phyloP scores from a whole-genome alignment of 2,888 invertebrate species.

The Drosophila falleni region DNA sequence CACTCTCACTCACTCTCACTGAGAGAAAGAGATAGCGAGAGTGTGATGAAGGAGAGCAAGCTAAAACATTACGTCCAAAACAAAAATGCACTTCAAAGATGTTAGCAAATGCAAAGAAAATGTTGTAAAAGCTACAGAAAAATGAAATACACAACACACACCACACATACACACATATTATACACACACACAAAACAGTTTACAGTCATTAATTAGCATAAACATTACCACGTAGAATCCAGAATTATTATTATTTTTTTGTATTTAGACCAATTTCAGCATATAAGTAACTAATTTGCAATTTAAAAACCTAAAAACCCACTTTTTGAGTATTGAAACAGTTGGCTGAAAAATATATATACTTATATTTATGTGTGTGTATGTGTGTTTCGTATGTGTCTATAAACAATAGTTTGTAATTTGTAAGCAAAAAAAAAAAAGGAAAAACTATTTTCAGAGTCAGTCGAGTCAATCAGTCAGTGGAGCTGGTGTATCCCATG shows the following conservation, averaged over 20 bases:
- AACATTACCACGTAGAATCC: neutral
- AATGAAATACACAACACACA: constrained; percentile 18
- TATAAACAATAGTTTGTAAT: constrained; percentile 13
- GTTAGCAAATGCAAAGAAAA: constrained; percentile 6
- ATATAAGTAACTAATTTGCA: neutral
- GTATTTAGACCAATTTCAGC: neutral
- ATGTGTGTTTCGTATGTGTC: constrained; percentile 4
- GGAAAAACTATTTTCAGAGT: constrained; percentile 15
- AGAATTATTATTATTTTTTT: neutral
- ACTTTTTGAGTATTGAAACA: neutral
- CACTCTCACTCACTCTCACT: neutral
- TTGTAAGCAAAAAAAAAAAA: constrained; percentile 11
- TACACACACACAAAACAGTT: neutral
- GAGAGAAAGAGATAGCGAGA: constrained; percentile 1
- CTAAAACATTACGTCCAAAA: constrained; percentile 48
- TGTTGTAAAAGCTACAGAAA: neutral
- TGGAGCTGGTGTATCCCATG: constrained; percentile 28
- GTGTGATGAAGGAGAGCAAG: constrained; percentile 4
- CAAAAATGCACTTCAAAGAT: neutral
- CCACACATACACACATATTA: neutral
- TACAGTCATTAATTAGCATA: neutral
- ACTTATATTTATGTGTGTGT: constrained; percentile 8
- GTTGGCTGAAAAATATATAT: neutral
- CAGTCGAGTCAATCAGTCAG: constrained; percentile 28
- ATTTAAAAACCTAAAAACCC: neutral